Evolutionary conservation across 2,797 vertebrate genomes (phyloP).

Genomic region (Pseudochirops corinnae): DNA sequence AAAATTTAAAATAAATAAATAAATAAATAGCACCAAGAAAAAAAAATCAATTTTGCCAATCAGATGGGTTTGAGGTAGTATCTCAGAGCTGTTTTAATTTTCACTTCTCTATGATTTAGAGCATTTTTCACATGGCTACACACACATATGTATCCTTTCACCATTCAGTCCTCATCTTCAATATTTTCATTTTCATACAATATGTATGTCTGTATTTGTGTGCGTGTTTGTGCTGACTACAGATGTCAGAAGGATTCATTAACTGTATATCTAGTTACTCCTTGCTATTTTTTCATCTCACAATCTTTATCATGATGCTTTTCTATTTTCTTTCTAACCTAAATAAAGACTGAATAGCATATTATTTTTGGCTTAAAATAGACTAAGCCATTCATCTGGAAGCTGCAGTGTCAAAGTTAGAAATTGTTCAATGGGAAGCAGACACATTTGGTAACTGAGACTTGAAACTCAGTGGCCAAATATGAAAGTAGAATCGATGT

Average conservation of each 20-base stretch:
- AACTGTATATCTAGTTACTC: neutral
- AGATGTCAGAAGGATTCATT: neutral
- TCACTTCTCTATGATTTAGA: neutral
- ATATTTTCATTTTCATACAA: neutral
- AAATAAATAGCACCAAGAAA: too few relatives aligned
- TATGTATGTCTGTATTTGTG: neutral
- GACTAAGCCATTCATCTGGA: neutral
- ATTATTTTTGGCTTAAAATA: neutral
- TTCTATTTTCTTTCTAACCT: slow-evolving; percentile 25
- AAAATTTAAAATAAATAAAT: too few relatives aligned
- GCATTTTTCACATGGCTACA: neutral
- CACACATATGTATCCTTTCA: neutral
- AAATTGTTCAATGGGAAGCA: neutral
- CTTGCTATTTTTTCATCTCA: neutral
- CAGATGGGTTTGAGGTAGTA: neutral
- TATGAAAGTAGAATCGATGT: neutral
- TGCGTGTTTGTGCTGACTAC: neutral
- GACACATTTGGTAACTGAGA: neutral
- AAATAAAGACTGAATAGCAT: neutral
- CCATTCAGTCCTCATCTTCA: neutral
- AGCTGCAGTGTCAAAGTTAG: neutral
- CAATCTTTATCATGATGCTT: neutral
- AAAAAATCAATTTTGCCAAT: neutral
- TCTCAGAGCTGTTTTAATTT: neutral
- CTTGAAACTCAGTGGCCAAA: neutral